These are phyloP conservation scores for Columbina picui DNA, from an alignment of 2,113 vertebrate genomes.

Conservation along the genomic window DNA sequence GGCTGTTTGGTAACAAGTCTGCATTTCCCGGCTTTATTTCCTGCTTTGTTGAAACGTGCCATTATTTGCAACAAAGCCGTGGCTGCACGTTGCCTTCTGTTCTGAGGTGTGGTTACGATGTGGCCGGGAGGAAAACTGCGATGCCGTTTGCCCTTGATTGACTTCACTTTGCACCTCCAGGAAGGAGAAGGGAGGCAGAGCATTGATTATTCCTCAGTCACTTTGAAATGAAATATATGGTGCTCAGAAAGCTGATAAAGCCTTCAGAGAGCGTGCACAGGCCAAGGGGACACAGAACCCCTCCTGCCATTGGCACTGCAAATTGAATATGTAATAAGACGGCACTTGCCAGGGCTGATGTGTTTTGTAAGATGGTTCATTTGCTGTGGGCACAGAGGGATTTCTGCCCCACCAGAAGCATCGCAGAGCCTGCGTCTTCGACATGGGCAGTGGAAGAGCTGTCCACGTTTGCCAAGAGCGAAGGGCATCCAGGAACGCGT, in stretches of 20 bases:
- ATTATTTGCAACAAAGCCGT: rapidly evolving
- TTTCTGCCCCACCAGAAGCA: neutral
- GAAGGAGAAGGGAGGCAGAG: neutral
- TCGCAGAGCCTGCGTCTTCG: rapidly evolving
- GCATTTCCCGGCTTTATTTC: rapidly evolving
- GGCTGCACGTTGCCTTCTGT: neutral
- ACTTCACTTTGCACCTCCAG: neutral
- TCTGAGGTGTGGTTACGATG: neutral
- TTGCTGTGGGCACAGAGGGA: neutral
- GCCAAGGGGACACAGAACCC: neutral
- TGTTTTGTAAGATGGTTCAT: rapidly evolving
- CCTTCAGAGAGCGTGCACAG: neutral
- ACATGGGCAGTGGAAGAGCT: neutral
- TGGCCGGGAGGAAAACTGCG: neutral
- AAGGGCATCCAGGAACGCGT: rapidly evolving
- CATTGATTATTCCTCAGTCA: neutral
- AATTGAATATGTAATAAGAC: rapidly evolving
- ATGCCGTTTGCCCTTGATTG: neutral
- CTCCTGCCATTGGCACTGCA: neutral
- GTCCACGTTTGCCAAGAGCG: rapidly evolving
- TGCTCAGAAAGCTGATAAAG: neutral
- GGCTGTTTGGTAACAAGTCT: neutral
- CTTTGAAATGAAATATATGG: neutral
- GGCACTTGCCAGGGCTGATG: neutral
- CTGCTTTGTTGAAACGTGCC: neutral